Base-by-base conservation (phyloP, 2,113 vertebrate genomes). In the Caretta caretta region DNA sequence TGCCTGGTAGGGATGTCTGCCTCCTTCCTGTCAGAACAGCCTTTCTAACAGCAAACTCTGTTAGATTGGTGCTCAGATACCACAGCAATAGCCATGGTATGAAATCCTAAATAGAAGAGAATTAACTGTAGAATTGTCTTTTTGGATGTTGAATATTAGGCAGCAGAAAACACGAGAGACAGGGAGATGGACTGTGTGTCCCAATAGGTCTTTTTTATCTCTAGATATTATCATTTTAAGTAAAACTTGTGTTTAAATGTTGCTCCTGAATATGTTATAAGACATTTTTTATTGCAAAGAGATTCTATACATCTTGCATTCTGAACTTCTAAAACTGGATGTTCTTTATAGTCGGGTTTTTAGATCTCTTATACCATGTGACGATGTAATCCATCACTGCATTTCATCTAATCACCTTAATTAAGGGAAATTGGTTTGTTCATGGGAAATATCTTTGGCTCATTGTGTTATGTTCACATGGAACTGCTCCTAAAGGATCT, bases 391-490 rank as follows among this genome's bases (percentile, higher is more conserved):
- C 49, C 81, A 90, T 17, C 42, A 79, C 80, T 48, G 13, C 20
- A 48, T 90, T 95, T 92, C 93, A 95, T 7, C 7, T 91, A 87
- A 85, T 59, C 93, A 85, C 89, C 76, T 84, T 95, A 90, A 90
- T 88, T 87, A 93, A 88, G 29, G 53, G 0, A 1, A 88, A 94
- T 86, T 89, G 57, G 86, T 79, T 88, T 49, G 25, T 46, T 1
- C 5, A 2, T 1, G 2, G 90, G 80, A 87, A 94, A 72, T n/a
- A n/a, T 62, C 54, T 83, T 81, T 4, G 2, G 51, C 46, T 42
- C 4, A 86, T 5, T 42, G 12, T 0, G 1, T 83, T 8, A 25
- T 50, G 89, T 94, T 90, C 62, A 75, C 42, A 19, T 84, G 53
- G 72, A 84, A 72, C 22, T 83, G 82, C 53, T 85, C 72, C 49